phyloP scores from a whole-genome alignment of 1,140 invertebrate genomes.

The Colletes latitarsis region DNA sequence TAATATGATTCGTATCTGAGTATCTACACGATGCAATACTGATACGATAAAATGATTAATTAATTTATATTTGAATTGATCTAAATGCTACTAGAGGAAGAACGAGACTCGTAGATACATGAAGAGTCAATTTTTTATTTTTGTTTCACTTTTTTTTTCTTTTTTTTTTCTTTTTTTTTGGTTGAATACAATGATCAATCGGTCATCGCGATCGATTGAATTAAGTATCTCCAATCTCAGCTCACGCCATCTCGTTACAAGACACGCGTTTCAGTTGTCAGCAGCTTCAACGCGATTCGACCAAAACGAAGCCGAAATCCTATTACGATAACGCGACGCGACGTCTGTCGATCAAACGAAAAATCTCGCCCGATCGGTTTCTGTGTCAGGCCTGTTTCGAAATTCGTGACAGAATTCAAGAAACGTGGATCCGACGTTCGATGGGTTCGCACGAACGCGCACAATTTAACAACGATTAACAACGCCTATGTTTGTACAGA shows the following conservation, averaged over 20 bases:
- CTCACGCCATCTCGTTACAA: slow-evolving; percentile 40
- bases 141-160: slow-evolving; percentile 27
- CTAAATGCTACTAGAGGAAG: neutral
- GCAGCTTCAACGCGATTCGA: slow-evolving; percentile 19
- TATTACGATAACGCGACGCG: slow-evolving; percentile 19
- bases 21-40: neutral
- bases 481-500: neutral
- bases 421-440: neutral
- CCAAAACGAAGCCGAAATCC: slow-evolving; percentile 39
- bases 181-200: slow-evolving; percentile 61
- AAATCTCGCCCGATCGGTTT: slow-evolving; percentile 11
- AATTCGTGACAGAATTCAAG: neutral
- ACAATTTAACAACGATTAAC: neutral
- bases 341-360: slow-evolving; percentile 23
- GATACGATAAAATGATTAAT: neutral
- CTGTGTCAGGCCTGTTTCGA: slow-evolving; percentile 2
- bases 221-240: slow-evolving; percentile 52
- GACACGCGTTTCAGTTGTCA: slow-evolving; percentile 36
- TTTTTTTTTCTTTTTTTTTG: slow-evolving; percentile 40
- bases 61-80: neutral
- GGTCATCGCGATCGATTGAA: slow-evolving; percentile 42
- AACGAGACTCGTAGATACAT: slow-evolving; percentile 28
- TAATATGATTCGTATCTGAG: neutral
- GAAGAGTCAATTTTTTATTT: slow-evolving; percentile 48
- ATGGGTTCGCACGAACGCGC: neutral